These are phyloP conservation scores for Bombus haemorrhoidalis DNA, from an alignment of 1,140 invertebrate genomes.

Conservation along the genomic window DNA sequence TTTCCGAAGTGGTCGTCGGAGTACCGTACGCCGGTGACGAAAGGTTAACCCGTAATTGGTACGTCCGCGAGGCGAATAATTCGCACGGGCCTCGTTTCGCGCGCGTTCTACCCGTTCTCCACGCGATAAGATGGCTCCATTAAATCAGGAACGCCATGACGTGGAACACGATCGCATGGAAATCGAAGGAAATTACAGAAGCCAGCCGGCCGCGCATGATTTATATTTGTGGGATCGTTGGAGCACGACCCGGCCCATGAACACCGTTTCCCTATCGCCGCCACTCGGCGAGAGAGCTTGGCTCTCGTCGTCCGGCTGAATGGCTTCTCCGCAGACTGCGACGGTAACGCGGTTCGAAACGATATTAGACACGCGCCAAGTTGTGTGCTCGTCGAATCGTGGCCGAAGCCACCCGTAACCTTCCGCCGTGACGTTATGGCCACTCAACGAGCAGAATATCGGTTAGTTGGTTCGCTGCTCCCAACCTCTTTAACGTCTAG, in stretches of 20 bases:
- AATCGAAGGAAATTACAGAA: constrained; percentile 64
- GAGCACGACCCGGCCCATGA: constrained; percentile 19
- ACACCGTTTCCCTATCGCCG: constrained; percentile 21
- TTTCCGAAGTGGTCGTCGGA: constrained; percentile 31
- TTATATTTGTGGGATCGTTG: constrained; percentile 57
- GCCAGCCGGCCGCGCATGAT: constrained; percentile 54
- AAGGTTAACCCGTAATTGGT: constrained; percentile 56
- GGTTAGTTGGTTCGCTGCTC: constrained; percentile 12
- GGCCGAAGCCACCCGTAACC: constrained; percentile 47
- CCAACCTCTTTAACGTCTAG: neutral
- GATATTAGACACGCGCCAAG: constrained; percentile 64
- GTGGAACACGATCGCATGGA: constrained; percentile 54
- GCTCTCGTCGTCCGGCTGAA: constrained; percentile 11
- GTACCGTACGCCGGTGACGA: constrained; percentile 49
- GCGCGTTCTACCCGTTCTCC: neutral
- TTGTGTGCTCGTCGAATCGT: constrained; percentile 60
- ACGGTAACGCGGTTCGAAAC: constrained; percentile 55
- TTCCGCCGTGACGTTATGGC: constrained; percentile 52
- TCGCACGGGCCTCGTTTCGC: constrained; percentile 11
- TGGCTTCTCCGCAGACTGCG: constrained; percentile 1
- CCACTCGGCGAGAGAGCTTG: neutral
- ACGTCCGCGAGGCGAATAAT: constrained; percentile 37
- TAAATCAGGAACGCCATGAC: constrained; percentile 44
- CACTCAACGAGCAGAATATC: constrained; percentile 47
- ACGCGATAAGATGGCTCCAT: constrained; percentile 49